These are phyloP conservation scores for Prunella strophiata DNA, from an alignment of 2,797 vertebrate genomes.

Conservation along the genomic window DNA sequence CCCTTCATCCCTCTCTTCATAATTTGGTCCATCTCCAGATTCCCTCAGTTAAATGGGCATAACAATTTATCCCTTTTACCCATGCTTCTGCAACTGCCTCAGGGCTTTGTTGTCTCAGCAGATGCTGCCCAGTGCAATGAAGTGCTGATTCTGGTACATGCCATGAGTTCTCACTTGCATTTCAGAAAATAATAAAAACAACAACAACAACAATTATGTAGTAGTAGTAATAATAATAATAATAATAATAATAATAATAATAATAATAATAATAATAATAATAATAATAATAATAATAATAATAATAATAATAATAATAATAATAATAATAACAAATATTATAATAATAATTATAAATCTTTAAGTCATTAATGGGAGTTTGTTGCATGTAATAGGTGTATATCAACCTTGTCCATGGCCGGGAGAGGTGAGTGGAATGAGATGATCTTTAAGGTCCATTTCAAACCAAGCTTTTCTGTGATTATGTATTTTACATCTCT, in stretches of 20 bases:
- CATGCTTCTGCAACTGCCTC: not conserved
- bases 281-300: too few species aligned
- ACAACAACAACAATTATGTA: too few species aligned
- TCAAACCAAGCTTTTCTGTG: not conserved
- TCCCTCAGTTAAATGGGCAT: not conserved
- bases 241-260: not conserved
- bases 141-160: not conserved
- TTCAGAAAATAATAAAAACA: not conserved
- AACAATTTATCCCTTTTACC: not conserved
- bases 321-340: too few species aligned
- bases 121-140: not conserved
- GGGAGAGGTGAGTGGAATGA: not conserved
- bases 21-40: not conserved
- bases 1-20: not conserved
- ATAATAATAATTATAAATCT: too few species aligned
- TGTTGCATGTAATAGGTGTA: not conserved
- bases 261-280: not conserved
- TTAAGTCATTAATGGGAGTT: not conserved
- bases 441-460: not conserved
- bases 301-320: not conserved
- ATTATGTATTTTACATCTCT: not conserved
- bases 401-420: not conserved
- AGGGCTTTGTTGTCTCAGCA: not conserved
- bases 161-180: not conserved
- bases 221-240: not conserved